Evolutionary conservation across 2,113 vertebrate species (phyloP).

Genomic region (Miniopterus natalensis): DNA sequence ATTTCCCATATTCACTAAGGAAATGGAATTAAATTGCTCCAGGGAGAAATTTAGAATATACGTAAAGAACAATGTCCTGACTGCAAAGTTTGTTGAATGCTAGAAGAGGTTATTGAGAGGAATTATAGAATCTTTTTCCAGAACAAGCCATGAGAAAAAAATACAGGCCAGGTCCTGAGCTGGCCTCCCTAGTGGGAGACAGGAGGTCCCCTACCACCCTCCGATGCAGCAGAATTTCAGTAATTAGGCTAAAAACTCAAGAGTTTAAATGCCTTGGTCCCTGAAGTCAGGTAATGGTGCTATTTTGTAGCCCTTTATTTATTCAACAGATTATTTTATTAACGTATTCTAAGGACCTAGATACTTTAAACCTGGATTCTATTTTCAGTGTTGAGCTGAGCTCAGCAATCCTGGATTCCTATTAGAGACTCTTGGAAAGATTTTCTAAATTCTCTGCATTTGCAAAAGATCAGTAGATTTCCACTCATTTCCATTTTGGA

Average conservation of each 20-base stretch:
- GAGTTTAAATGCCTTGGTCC: neutral
- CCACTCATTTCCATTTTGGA: constrained; percentile 46
- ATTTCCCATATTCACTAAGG: constrained; percentile 57
- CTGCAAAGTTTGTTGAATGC: constrained; percentile 28
- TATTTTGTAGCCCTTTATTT: constrained; percentile 20
- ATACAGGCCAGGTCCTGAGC: neutral
- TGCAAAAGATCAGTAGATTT: constrained; percentile 53
- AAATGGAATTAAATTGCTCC: constrained; percentile 60
- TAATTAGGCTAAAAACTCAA: neutral
- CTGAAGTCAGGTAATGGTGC: neutral
- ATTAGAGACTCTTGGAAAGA: constrained; percentile 7
- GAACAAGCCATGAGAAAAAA: neutral
- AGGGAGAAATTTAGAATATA: constrained; percentile 41
- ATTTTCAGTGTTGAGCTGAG: constrained; percentile 41
- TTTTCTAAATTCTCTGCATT: neutral
- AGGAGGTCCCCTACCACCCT: neutral
- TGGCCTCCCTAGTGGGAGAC: neutral
- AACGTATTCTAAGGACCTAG: constrained; percentile 3
- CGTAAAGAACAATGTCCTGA: constrained; percentile 47
- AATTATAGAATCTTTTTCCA: neutral
- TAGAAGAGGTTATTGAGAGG: neutral
- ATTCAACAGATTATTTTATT: constrained; percentile 20
- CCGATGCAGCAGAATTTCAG: constrained; percentile 24
- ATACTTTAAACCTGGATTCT: constrained; percentile 42
- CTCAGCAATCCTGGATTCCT: constrained; percentile 39